phyloP scores from a whole-genome alignment of 1,140 invertebrate genomes.

The Pachyrhynchus sulphureomaculatus region DNA sequence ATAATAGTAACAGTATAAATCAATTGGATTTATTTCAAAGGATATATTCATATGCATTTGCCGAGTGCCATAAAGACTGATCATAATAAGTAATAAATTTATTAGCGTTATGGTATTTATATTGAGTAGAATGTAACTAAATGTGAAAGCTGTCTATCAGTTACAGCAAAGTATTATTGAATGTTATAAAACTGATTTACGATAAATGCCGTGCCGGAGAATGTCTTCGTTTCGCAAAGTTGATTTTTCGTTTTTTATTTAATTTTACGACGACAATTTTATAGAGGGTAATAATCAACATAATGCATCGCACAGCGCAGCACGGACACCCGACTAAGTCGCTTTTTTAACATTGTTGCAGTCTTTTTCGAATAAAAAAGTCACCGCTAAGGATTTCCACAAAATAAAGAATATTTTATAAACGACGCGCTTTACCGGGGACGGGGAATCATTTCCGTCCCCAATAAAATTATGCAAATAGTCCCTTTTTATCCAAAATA shows the following conservation, averaged over 20 bases:
- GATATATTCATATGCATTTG: no score
- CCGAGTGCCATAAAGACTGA: background rate
- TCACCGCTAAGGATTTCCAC: conserved; percentile 1
- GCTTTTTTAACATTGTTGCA: conserved; percentile 6
- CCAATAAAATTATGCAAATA: conserved; percentile 47
- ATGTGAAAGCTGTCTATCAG: conserved; percentile 18
- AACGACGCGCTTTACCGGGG: conserved; percentile 17
- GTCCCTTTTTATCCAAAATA: conserved; percentile 43
- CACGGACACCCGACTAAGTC: background rate
- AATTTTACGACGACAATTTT: conserved; percentile 17
- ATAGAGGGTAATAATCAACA: background rate
- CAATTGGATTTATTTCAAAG: background rate
- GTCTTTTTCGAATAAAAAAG: background rate
- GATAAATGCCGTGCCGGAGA: conserved; percentile 7
- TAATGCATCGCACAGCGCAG: background rate
- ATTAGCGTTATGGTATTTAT: background rate
- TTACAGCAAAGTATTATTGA: conserved; percentile 16
- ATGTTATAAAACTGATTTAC: conserved; percentile 16
- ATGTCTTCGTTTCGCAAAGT: conserved; percentile 1
- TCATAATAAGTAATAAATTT: conserved; percentile 6
- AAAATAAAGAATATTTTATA: conserved; percentile 29
- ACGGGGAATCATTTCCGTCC: conserved; percentile 35
- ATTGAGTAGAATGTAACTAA: background rate
- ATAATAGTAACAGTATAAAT: background rate
- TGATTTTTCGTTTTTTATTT: conserved; percentile 5